Evolutionary conservation across 2,113 vertebrate species (phyloP).

Genomic region (Pedetes capensis): DNA sequence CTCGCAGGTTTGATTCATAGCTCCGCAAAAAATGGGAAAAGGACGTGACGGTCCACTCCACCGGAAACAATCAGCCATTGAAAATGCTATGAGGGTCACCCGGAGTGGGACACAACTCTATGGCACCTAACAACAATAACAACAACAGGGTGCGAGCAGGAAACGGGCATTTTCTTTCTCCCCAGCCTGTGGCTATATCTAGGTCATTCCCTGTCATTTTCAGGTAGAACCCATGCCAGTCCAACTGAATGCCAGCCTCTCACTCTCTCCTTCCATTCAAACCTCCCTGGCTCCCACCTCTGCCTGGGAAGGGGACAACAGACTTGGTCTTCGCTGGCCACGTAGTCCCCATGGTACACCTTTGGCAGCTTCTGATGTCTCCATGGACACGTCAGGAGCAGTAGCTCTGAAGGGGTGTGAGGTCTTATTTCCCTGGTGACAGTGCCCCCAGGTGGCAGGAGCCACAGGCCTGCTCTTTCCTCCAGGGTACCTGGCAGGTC

Average conservation of each 20-base stretch:
- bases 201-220: neutral
- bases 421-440: neutral
- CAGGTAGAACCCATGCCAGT: neutral
- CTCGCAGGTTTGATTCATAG: no score
- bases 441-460: neutral
- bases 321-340: neutral
- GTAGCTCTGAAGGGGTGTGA: no score
- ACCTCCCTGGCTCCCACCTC: fast-evolving
- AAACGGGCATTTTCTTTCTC: neutral
- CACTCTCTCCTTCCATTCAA: neutral
- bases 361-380: neutral
- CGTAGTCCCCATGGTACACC: no score
- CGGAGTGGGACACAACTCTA: no score
- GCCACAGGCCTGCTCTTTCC: neutral
- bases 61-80: no score
- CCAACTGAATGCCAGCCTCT: neutral
- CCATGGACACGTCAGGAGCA: fast-evolving
- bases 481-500: neutral
- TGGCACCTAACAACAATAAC: no score
- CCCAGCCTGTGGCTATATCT: no score
- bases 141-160: neutral
- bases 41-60: no score
- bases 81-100: no score
- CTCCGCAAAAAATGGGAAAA: no score
- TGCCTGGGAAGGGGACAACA: neutral